A percentile compares a stretch with the other conserved stretches of the same genome.
Evolutionary conservation across 2,797 vertebrate genomes (phyloP).

Genomic region (Lagodon rhomboides): DNA sequence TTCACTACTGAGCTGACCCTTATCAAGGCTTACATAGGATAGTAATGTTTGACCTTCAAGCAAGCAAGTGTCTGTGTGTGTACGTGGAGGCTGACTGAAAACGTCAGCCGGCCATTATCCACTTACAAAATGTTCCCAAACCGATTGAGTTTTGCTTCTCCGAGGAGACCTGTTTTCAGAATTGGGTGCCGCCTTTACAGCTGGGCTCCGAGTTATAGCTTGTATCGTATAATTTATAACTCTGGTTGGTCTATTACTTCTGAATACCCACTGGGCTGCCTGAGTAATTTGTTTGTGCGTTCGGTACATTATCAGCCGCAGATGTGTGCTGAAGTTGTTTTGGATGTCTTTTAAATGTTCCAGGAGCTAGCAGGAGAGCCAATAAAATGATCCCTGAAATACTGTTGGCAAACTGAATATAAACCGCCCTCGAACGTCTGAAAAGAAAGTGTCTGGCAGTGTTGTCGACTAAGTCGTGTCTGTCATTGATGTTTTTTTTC

Average conservation of each 20-base stretch:
- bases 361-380: conserved; percentile 59
- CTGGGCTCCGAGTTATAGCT: conserved; percentile 35
- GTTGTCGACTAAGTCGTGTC: conserved; percentile 31
- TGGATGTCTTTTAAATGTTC: conserved; percentile 64
- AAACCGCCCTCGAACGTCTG: conserved; percentile 34
- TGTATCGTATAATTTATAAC: conserved; percentile 68
- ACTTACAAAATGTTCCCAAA: background rate
- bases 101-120: conserved; percentile 32
- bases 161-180: conserved; percentile 26
- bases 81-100: conserved; percentile 37
- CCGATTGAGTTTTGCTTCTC: conserved; percentile 31
- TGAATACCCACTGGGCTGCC: conserved; percentile 67
- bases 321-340: conserved; percentile 62
- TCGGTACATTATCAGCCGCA: conserved; percentile 61
- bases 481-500: conserved; percentile 3
- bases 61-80: conserved; percentile 26
- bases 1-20: conserved; percentile 52
- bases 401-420: conserved; percentile 35
- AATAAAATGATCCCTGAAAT: conserved; percentile 56
- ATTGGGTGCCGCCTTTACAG: conserved; percentile 35
- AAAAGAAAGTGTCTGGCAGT: conserved; percentile 20
- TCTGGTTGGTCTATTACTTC: conserved; percentile 64
- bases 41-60: conserved; percentile 71
- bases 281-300: conserved; percentile 73
- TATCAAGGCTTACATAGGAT: conserved; percentile 48